Percentiles rank a stretch among this genome's conserved stretches.
Conservation (phyloP, 2,797 vertebrate species). For the Rousettus madagascariensis region DNA sequence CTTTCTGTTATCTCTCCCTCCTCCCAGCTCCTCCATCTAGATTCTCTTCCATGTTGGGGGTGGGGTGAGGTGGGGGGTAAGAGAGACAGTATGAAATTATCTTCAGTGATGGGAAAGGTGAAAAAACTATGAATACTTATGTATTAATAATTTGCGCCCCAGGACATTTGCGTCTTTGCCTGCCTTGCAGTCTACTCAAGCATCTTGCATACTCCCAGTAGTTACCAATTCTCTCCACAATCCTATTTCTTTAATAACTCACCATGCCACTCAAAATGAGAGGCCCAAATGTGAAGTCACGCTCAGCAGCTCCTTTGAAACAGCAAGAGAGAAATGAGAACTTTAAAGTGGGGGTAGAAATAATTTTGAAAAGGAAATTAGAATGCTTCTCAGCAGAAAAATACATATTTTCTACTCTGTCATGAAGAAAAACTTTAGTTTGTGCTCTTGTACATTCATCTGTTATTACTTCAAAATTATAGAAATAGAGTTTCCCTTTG, state of each 20-base stretch:
- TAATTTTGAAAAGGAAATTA: slow-evolving; percentile 15
- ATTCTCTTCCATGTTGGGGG: not conserved
- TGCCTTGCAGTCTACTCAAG: not conserved
- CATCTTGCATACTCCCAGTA: no score
- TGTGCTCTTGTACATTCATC: not conserved
- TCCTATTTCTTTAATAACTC: not conserved
- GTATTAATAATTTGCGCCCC: not conserved
- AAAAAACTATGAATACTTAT: not conserved
- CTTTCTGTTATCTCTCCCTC: not conserved
- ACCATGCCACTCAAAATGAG: not conserved
- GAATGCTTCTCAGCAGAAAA: not conserved
- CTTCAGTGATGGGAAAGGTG: not conserved
- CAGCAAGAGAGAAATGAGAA: not conserved
- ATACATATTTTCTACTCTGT: not conserved
- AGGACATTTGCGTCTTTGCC: no score
- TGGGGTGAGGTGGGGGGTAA: not conserved
- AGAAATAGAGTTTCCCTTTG: not conserved
- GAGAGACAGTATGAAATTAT: not conserved
- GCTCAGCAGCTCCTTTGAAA: not conserved
- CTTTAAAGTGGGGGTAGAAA: not conserved
- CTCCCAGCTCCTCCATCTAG: not conserved
- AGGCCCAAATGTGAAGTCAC: not conserved
- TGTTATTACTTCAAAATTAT: not conserved
- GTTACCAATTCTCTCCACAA: not conserved
- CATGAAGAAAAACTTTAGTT: not conserved